Percentiles rank a stretch among this genome's conserved stretches.
These are phyloP conservation scores for Aldabrachelys gigantea DNA, from an alignment of 2,113 vertebrate genomes.

Conservation along the genomic window DNA sequence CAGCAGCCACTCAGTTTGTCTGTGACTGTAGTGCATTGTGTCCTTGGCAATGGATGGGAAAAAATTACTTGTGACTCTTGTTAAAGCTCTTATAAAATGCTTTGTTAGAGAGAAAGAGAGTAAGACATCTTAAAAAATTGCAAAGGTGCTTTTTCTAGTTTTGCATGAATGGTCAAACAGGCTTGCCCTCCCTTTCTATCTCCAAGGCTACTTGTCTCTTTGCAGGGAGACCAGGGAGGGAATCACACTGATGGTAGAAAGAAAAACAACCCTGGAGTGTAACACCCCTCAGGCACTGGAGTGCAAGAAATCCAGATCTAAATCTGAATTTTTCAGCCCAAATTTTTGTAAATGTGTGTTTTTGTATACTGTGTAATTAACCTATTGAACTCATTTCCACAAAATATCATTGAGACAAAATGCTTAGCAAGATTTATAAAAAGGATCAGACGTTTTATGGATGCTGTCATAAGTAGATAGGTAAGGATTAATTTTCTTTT, in stretches of 20 bases:
- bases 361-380: background rate
- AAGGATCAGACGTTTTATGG: background rate
- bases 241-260: background rate
- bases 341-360: background rate
- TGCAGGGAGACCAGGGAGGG: background rate
- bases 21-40: conserved; percentile 28
- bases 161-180: background rate
- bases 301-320: background rate
- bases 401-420: conserved; percentile 12
- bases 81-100: background rate
- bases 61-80: conserved; percentile 32
- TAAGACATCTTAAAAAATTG: background rate
- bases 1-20: conserved; percentile 10
- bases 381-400: background rate
- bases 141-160: background rate
- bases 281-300: background rate
- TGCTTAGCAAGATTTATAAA: background rate
- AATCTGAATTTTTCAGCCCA: background rate
- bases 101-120: background rate
- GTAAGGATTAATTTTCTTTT: no score
- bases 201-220: background rate
- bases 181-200: background rate
- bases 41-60: conserved; percentile 32
- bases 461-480: no score
- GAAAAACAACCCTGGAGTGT: background rate